Conservation (phyloP, 2,888 invertebrate species). For the Melinaea marsaeus region DNA sequence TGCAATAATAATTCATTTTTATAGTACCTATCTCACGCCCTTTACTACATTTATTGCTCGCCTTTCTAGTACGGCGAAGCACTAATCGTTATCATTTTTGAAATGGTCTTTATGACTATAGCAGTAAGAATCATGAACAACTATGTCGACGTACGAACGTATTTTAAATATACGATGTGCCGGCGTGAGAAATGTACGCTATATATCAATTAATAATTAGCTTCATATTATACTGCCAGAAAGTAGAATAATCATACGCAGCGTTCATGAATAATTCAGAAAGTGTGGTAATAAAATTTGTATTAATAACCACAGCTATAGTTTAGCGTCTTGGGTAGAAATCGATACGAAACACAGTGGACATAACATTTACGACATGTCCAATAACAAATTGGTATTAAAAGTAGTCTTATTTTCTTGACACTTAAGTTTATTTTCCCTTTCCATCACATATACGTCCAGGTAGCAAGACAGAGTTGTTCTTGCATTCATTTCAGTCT, state of each 20-base stretch:
- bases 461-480: constrained; percentile 23
- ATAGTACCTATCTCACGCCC: constrained; percentile 73
- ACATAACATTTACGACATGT: constrained; percentile 30
- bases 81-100: constrained; percentile 27
- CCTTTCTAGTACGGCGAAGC: constrained; percentile 51
- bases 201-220: constrained; percentile 30
- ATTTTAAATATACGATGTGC: constrained; percentile 23
- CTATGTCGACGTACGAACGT: constrained; percentile 2
- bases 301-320: constrained; percentile 25
- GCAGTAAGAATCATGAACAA: constrained; percentile 13
- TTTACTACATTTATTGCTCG: constrained; percentile 72
- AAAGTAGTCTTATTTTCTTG: constrained; percentile 20
- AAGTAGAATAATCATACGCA: constrained; percentile 16
- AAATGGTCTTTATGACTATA: constrained; percentile 14
- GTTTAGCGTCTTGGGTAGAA: constrained; percentile 36
- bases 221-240: constrained; percentile 16
- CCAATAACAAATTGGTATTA: constrained; percentile 19
- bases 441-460: constrained; percentile 18
- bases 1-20: constrained; percentile 75
- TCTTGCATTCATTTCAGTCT: constrained; percentile 27
- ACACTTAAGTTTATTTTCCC: constrained; percentile 21
- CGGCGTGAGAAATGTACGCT: constrained; percentile 22
- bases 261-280: constrained; percentile 24
- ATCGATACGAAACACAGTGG: constrained; percentile 47
- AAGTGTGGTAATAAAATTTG: constrained; percentile 32